Conservation (phyloP, 2,797 vertebrate species). For the Mormyrops attenuatus region DNA sequence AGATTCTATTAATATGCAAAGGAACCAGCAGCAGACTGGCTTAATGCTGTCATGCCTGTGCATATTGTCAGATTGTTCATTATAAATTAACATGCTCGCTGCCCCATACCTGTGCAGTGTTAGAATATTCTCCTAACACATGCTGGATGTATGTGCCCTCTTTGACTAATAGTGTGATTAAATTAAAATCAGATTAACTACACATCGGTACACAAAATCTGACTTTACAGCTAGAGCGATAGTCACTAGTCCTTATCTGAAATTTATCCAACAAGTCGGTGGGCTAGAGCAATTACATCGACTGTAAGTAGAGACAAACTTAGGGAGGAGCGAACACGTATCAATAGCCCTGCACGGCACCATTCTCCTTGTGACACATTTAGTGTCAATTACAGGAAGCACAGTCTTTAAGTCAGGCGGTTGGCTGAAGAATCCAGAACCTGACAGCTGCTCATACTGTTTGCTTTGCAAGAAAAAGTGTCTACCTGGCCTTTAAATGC, state of each 20-base stretch:
- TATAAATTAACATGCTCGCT: conserved; percentile 82
- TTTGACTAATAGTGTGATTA: conserved; percentile 67
- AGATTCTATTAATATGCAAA: conserved; percentile 85
- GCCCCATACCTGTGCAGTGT: conserved; percentile 80
- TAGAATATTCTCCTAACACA: conserved; percentile 78
- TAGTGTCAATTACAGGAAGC: conserved; percentile 60
- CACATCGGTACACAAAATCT: conserved; percentile 63
- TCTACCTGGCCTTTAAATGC: neutral
- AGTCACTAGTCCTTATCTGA: conserved; percentile 48
- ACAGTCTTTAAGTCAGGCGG: conserved; percentile 56
- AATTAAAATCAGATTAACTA: conserved; percentile 80
- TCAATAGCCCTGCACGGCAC: conserved; percentile 53
- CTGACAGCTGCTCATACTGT: neutral
- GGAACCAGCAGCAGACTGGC: conserved; percentile 77
- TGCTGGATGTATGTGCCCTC: conserved; percentile 67
- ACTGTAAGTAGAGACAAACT: conserved; percentile 51
- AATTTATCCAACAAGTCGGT: conserved; percentile 45
- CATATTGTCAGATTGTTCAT: conserved; percentile 84
- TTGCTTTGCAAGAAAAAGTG: neutral
- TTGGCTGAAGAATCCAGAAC: conserved; percentile 28
- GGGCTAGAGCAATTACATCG: conserved; percentile 47
- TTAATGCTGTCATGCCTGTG: conserved; percentile 80
- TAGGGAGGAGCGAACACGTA: conserved; percentile 40
- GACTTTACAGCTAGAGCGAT: conserved; percentile 53
- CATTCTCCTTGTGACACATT: conserved; percentile 59